phyloP scores from a whole-genome alignment of 2,888 invertebrate species.

The Tetragnatha montana region DNA sequence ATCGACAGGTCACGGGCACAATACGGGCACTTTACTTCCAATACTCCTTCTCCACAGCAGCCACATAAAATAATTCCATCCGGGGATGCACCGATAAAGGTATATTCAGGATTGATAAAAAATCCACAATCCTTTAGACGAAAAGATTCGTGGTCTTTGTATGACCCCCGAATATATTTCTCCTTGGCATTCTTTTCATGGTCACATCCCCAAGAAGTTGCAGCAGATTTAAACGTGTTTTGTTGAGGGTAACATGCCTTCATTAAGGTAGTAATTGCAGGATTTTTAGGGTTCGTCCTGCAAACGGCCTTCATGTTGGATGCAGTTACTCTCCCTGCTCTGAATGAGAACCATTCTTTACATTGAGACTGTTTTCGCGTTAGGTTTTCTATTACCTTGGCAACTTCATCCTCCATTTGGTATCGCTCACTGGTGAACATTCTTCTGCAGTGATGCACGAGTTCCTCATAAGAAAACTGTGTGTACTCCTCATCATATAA shows the following conservation, averaged over 20 bases:
- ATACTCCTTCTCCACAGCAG: neutral
- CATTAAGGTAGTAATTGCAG: neutral
- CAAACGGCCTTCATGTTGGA: slow-evolving; percentile 4
- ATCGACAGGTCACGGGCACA: neutral
- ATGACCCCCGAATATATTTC: neutral
- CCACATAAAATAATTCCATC: neutral
- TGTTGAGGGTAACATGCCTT: too few species aligned
- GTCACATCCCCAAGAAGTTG: neutral
- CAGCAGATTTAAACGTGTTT: neutral
- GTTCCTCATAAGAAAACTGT: neutral
- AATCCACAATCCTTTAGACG: neutral
- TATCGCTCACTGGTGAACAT: too few species aligned
- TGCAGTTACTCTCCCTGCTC: slow-evolving; percentile 9
- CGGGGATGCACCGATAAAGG: neutral
- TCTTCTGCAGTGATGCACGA: too few species aligned
- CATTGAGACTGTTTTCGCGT: neutral
- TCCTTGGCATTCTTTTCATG: slow-evolving; percentile 2
- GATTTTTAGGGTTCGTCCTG: neutral
- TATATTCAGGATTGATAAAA: neutral
- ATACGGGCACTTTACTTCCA: neutral
- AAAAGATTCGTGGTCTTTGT: neutral
- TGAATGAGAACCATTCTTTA: slow-evolving; percentile 5
- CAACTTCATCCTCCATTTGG: neutral
- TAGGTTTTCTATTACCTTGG: neutral
- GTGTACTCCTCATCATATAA: neutral